These are phyloP conservation scores for Miniopterus natalensis DNA, from an alignment of 2,113 vertebrate genomes.

Conservation along the genomic window DNA sequence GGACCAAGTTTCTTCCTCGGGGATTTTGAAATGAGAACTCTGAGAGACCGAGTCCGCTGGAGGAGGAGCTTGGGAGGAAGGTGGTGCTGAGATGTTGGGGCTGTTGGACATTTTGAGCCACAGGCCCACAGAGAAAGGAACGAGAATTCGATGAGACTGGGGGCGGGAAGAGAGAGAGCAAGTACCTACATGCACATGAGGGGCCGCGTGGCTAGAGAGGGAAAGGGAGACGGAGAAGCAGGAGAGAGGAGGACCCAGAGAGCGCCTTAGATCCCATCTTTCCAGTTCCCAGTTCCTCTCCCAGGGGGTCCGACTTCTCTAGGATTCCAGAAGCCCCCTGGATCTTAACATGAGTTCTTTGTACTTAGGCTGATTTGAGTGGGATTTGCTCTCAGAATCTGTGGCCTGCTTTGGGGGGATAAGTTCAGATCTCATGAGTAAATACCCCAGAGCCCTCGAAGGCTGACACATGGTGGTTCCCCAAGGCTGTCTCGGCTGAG, in stretches of 20 bases:
- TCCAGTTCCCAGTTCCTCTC: neutral
- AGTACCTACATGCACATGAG: neutral
- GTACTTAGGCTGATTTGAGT: neutral
- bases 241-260: neutral
- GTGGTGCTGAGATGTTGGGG: neutral
- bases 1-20: neutral
- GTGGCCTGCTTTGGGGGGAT: neutral
- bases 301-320: neutral
- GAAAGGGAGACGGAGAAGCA: neutral
- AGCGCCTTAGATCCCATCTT: neutral
- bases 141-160: neutral
- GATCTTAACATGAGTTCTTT: neutral
- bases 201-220: neutral
- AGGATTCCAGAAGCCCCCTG: neutral
- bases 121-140: neutral
- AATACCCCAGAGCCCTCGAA: neutral
- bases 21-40: neutral
- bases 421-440: neutral
- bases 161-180: neutral
- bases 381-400: neutral
- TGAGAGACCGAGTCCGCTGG: neutral
- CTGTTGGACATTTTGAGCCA: neutral
- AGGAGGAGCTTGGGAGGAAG: neutral
- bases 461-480: rapidly evolving
- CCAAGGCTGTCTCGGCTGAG: neutral